A percentile compares a stretch with the other conserved stretches of the same genome.
These are phyloP conservation scores for Neosilurus hyrtlii DNA, from an alignment of 2,797 vertebrate genomes.

Conservation along the genomic window DNA sequence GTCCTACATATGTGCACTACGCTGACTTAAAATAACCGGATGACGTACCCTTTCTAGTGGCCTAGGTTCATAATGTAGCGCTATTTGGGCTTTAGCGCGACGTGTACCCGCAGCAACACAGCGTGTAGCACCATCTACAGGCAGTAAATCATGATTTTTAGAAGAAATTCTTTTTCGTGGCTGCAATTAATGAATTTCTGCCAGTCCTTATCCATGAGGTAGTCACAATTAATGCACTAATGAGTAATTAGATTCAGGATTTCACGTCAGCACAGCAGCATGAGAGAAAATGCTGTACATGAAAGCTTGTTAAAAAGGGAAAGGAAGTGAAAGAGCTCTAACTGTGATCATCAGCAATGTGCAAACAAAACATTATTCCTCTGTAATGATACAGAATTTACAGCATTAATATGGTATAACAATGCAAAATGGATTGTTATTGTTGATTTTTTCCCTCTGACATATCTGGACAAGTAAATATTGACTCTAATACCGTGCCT, in stretches of 20 bases:
- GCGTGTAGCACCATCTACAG: constrained; percentile 49
- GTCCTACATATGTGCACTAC: neutral
- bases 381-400: neutral
- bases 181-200: neutral
- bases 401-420: too few relatives aligned
- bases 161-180: too few relatives aligned
- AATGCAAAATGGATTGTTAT: too few relatives aligned
- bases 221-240: neutral
- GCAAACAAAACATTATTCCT: neutral
- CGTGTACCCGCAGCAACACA: neutral
- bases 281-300: too few relatives aligned
- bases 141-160: neutral
- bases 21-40: neutral
- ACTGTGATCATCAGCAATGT: neutral
- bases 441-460: too few relatives aligned
- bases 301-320: neutral
- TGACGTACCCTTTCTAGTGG: neutral
- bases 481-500: too few relatives aligned
- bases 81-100: neutral
- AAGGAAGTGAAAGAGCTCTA: neutral
- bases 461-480: too few relatives aligned
- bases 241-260: neutral
- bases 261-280: neutral
- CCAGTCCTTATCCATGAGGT: neutral
- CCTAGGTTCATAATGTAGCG: neutral